Evolutionary conservation across 2,888 invertebrate species (phyloP).

Genomic region (Achlya flavicornis): DNA sequence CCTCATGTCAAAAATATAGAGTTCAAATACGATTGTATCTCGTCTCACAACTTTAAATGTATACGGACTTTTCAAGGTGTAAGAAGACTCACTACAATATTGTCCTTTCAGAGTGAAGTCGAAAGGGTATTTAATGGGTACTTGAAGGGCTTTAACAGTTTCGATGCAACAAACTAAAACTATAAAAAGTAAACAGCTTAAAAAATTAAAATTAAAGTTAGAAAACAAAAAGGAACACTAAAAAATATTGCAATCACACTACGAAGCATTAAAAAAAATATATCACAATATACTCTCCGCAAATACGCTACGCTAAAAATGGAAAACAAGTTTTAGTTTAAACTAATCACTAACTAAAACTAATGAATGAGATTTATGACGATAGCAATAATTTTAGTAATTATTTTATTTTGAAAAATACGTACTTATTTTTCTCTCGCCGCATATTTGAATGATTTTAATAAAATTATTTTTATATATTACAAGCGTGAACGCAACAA

Average conservation of each 20-base stretch:
- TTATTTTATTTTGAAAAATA: background rate
- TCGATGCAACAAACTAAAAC: background rate
- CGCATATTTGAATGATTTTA: background rate
- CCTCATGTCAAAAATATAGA: too few relatives aligned
- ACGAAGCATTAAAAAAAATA: conserved; percentile 6
- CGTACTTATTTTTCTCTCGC: background rate
- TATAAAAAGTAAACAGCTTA: background rate
- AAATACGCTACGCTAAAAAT: conserved; percentile 8
- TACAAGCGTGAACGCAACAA: background rate
- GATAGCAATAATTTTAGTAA: background rate
- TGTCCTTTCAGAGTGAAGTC: background rate
- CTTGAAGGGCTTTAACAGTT: background rate
- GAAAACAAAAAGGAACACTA: background rate
- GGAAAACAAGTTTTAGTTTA: background rate
- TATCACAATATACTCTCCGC: conserved; percentile 8
- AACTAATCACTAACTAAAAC: background rate
- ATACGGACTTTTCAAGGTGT: too few relatives aligned
- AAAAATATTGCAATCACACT: conserved; percentile 5
- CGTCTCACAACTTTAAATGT: too few relatives aligned
- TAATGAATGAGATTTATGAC: conserved; percentile 1
- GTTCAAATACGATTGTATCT: too few relatives aligned
- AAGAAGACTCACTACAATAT: too few relatives aligned
- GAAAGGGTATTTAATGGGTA: background rate
- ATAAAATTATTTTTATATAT: background rate
- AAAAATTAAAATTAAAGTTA: background rate